These are phyloP conservation scores for Megaceryle alcyon DNA, from an alignment of 2,797 vertebrate genomes.

Conservation along the genomic window DNA sequence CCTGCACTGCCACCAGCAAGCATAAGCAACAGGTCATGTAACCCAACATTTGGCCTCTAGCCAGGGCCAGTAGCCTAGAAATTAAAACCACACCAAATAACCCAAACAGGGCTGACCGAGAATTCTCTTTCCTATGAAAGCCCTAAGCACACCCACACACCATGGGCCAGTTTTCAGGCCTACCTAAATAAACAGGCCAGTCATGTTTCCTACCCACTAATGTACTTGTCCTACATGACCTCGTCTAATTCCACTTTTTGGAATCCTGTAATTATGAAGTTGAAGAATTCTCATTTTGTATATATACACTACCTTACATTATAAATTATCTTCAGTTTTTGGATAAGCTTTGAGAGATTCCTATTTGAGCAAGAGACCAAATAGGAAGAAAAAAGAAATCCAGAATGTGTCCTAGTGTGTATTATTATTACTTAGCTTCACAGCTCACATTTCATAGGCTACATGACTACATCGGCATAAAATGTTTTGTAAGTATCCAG, in stretches of 20 bases:
- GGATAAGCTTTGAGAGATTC: neutral
- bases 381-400: neutral
- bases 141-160: neutral
- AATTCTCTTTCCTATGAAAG: neutral
- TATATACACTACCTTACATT: neutral
- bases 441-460: neutral
- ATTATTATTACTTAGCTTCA: neutral
- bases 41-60: neutral
- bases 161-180: neutral
- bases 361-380: neutral
- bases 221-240: neutral
- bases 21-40: accelerated
- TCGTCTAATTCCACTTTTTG: neutral
- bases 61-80: neutral
- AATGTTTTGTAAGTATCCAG: neutral
- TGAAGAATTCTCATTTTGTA: neutral
- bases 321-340: neutral
- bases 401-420: neutral
- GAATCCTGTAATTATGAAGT: neutral
- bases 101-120: neutral
- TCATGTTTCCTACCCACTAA: neutral
- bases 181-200: neutral
- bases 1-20: neutral
- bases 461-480: neutral
- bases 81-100: neutral